A percentile compares a stretch with the other conserved stretches of the same genome.
phyloP scores from a whole-genome alignment of 1,140 invertebrate species.

The Drosophila nebulosa region DNA sequence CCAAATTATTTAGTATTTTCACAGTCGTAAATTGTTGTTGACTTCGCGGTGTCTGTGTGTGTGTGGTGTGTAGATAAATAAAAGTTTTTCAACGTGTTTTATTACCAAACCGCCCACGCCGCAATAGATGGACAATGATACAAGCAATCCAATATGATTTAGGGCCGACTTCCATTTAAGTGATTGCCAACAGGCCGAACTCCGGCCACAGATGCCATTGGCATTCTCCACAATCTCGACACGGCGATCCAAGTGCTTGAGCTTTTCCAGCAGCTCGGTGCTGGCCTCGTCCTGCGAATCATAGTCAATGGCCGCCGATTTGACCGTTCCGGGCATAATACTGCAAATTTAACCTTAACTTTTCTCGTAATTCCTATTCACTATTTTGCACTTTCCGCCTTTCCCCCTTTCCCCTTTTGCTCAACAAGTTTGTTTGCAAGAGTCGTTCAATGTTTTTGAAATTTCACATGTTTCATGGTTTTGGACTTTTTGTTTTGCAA shows the following conservation, averaged over 20 bases:
- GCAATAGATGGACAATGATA: conserved; percentile 88
- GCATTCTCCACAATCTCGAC: conserved; percentile 50
- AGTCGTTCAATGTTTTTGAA: neutral
- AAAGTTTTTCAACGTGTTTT: conserved; percentile 21
- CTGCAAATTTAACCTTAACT: neutral
- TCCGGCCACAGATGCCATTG: conserved; percentile 30
- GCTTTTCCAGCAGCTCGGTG: conserved; percentile 74
- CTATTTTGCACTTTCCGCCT: neutral
- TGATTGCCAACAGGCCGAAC: conserved; percentile 66
- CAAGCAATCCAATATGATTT: conserved; percentile 86
- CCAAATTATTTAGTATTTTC: conserved; percentile 56
- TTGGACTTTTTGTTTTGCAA: neutral
- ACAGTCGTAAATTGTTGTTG: conserved; percentile 35
- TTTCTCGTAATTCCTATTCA: too few species aligned
- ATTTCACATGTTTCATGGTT: neutral
- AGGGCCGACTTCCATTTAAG: conserved; percentile 83
- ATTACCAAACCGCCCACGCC: conserved; percentile 88
- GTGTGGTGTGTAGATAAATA: too few species aligned
- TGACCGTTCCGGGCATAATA: neutral
- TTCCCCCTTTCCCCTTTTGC: neutral
- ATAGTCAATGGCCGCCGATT: conserved; percentile 52
- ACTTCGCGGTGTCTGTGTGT: too few species aligned
- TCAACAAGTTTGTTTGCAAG: neutral
- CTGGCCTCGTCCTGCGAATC: conserved; percentile 74
- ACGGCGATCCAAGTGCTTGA: conserved; percentile 74